Evolutionary conservation across 2,797 vertebrate species (phyloP).

Genomic region (Ptychadena robeensis): DNA sequence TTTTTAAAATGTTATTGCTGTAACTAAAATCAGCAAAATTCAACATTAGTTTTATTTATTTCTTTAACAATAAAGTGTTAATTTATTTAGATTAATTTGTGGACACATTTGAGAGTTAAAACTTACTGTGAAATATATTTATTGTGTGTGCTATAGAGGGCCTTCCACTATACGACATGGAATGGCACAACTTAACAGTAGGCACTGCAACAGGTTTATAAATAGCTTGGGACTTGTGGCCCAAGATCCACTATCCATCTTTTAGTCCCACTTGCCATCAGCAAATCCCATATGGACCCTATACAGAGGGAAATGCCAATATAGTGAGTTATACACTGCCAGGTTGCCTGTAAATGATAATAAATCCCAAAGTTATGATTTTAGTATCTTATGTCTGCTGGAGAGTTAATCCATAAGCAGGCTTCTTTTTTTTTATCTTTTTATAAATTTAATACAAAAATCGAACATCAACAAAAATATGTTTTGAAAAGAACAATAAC

Average conservation of each 20-base stretch:
- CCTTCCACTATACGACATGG: not conserved
- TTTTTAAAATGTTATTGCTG: not conserved
- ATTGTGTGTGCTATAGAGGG: not conserved
- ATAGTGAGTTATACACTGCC: not conserved
- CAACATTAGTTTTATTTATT: too few relatives aligned
- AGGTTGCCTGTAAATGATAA: not conserved
- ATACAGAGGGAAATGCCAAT: not conserved
- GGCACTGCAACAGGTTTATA: too few relatives aligned
- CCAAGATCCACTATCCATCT: too few relatives aligned
- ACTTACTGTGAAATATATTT: not conserved
- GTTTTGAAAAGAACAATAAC: too few relatives aligned
- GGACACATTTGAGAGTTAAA: not conserved
- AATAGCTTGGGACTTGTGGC: not conserved
- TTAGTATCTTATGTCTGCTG: not conserved
- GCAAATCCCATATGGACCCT: not conserved
- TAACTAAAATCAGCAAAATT: not conserved
- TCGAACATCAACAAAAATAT: too few relatives aligned
- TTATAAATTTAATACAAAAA: too few relatives aligned
- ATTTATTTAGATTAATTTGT: too few relatives aligned
- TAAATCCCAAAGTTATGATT: not conserved
- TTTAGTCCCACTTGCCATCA: not conserved
- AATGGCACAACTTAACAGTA: too few relatives aligned
- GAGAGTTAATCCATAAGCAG: not conserved
- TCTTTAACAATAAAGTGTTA: not conserved
- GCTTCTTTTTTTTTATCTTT: too few relatives aligned